Base-by-base conservation (phyloP, 2,797 vertebrate species). In the Denticeps clupeoides region DNA sequence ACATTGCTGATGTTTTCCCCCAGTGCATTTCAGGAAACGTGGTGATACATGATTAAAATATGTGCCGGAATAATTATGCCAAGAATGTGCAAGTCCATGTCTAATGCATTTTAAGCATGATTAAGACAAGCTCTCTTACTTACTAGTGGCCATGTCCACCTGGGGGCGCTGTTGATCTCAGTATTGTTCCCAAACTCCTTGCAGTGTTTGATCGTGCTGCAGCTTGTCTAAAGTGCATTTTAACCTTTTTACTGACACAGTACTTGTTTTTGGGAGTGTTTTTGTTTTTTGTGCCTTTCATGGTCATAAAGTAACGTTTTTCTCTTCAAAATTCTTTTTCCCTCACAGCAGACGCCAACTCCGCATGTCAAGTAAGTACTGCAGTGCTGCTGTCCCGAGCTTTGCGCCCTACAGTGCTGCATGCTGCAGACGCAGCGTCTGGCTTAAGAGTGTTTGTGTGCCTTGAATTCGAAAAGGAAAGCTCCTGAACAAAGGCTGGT, bases 141-240 rank as follows among this genome's bases (percentile, higher is more conserved):
- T n/a, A n/a, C n/a, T n/a, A n/a, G n/a, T n/a, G n/a, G n/a, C n/a
- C n/a, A n/a, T 3, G 4, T 12, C 74, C 77, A 72, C 69, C 29
- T 45, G 74, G 70, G 73, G 77, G 74, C 74, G 65, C 22, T 77
- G 68, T 81, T 71, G 74, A 59, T 66, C 59, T 62, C 65, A 31
- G 53, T 55, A 64, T 63, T n/a, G n/a, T n/a, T n/a, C n/a, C n/a
- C n/a, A n/a, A n/a, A n/a, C n/a, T n/a, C n/a, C n/a, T n/a, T n/a
- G n/a, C n/a, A n/a, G n/a, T n/a, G n/a, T n/a, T n/a, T n/a, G n/a
- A n/a, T n/a, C n/a, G n/a, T n/a, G n/a, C n/a, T n/a, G n/a, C n/a
- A n/a, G n/a, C n/a, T n/a, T n/a, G n/a, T n/a, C n/a, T n/a, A n/a
- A n/a, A n/a, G n/a, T n/a, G n/a, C n/a, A n/a, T n/a, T n/a, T n/a